Conservation (phyloP, 2,797 vertebrate genomes). For the Capromys pilorides region DNA sequence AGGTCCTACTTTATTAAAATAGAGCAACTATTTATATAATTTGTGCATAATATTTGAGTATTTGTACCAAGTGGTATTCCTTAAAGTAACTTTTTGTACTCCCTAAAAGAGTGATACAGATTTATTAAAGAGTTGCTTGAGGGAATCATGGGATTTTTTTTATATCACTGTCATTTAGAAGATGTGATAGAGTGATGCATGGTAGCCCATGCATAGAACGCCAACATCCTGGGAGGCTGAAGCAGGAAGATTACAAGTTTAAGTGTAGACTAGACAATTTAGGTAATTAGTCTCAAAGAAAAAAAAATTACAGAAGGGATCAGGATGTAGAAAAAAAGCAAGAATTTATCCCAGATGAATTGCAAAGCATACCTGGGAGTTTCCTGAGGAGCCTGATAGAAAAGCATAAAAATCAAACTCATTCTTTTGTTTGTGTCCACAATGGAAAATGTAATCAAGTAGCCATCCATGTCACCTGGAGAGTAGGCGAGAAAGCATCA, state of each 20-base stretch:
- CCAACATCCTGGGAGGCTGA: neutral
- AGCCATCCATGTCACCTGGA: neutral
- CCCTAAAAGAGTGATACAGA: neutral
- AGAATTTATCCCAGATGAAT: neutral
- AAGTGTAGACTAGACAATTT: neutral
- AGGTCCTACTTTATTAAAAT: constrained; percentile 17
- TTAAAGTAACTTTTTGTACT: constrained; percentile 35
- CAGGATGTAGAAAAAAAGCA: neutral
- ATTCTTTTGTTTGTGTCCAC: neutral
- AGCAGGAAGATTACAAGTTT: neutral
- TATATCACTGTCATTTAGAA: neutral
- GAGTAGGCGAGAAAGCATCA: neutral
- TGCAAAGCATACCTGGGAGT: neutral
- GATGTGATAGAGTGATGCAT: neutral
- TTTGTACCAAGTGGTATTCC: neutral
- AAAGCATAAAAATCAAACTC: neutral
- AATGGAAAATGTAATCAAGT: constrained; percentile 32
- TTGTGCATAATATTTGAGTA: neutral
- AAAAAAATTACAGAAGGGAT: neutral
- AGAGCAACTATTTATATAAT: neutral
- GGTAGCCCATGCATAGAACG: neutral
- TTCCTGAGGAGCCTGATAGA: neutral
- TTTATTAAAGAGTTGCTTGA: neutral
- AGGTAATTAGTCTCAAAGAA: neutral
- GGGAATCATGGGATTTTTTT: neutral